Base-by-base conservation (phyloP, 2,113 vertebrate species). In the Erythrolamprus reginae region DNA sequence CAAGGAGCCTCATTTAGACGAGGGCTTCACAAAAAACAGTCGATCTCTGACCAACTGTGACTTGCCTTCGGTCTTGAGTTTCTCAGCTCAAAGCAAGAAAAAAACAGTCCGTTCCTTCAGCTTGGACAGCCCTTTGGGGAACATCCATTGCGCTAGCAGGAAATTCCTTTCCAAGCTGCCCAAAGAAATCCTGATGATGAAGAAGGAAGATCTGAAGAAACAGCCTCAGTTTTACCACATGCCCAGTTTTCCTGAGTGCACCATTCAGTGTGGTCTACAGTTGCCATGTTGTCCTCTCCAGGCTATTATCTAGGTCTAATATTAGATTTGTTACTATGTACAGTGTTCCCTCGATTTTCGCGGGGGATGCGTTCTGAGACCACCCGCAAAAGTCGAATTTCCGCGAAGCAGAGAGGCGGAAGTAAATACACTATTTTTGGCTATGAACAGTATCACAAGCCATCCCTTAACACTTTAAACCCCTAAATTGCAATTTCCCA, bases 181-280 rank as follows among this genome's bases (percentile, higher is more conserved):
- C 0, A 97, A 98, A 93, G 96, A 97, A 92, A 96, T 98, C 38
- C 96, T 97, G 95, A 86, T 97, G 87, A 92, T 97, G 90, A 98
- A 97, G 86, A 98, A 97, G 94, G 96, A 97, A 92, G 97, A 97
- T 90, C 96, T 98, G 88, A 99, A 98, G 92, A 99, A 98, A 92
- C 97, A 98, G 4, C 98, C 98, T 90, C 99, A 99, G 95, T 98
- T 99, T 94, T 98, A 98, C 95, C 99, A 98, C 0, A 97, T 99
- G 24, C 98, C 98, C 24, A 98, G 97, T 95, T 98, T 99, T 92
- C 97, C 98, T 0, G 98, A 99, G 77, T 98, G 97, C 89, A 97
- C 96, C 94, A 95, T 97, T 55, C 98, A 98, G 87, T 98, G 98
- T 86, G 97, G 98, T 55, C 96, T 97, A 53, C 97, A 98, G 92